Base-by-base conservation (phyloP, 1,140 invertebrate genomes). In the Trypoxylus dichotomus region DNA sequence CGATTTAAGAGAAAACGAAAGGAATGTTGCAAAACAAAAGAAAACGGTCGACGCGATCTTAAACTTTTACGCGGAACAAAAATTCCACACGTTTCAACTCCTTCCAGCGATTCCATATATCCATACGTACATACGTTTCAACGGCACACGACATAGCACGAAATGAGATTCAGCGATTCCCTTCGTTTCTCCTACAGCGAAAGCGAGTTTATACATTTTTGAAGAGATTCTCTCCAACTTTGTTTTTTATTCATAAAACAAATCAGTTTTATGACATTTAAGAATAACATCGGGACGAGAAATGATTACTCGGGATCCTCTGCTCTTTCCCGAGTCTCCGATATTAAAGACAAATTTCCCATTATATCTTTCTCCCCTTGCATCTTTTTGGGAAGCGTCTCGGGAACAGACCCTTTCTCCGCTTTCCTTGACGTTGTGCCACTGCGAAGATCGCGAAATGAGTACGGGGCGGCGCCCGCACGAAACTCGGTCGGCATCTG, bases 241-340 rank as follows among this genome's bases (percentile, higher is more conserved):
- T 54, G 7, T 54, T 54, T 54, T 19, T 54, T 19, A 54, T 54
- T 54, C 47, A 54, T 54, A 19, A 54, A 54, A 54, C 47, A 54
- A 54, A 54, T 54, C 47, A 54, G n/a, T 54, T 54, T 54, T 54
- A 54, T 19, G 47, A 54, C 47, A 54, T 54, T 54, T 54, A 54
- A 54, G 47, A 54, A 54, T 54, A 54, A 54, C 47, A 54, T 54
- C 19, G 47, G n/a, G 47, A 54, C n/a, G 47, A 5, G 19, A 54
- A 19, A 54, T 54, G 47, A 54, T 54, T 54, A 54, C 47, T n/a
- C 15, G 47, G 47, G 47, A 54, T 54, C 47, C n/a, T 19, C n/a
- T n/a, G n/a, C n/a, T 19, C 19, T 54, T n/a, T 54, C 47, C 13
- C 47, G 6, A 19, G 47, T 19, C 47, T 54, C 47, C 47, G 47